A percentile compares a stretch with the other conserved stretches of the same genome.
phyloP scores from a whole-genome alignment of 2,888 invertebrate species.

The Lymantria monacha region DNA sequence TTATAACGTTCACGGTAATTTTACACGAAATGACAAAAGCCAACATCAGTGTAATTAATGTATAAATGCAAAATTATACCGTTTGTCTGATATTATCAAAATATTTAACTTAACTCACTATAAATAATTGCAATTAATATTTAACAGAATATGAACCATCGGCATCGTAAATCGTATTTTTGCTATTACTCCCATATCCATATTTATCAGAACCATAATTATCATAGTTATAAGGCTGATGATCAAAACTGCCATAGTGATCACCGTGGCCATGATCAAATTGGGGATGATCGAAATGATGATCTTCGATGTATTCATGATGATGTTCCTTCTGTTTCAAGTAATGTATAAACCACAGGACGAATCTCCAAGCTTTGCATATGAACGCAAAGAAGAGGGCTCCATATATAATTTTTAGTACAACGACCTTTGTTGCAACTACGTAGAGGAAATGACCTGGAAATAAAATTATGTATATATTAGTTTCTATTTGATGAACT shows the following conservation, averaged over 20 bases:
- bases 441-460: constrained; percentile 73
- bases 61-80: no score
- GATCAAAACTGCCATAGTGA: constrained; percentile 21
- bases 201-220: constrained; percentile 26
- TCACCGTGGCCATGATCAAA: constrained; percentile 25
- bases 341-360: constrained; percentile 67
- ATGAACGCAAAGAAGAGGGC: constrained; percentile 58
- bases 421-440: constrained; percentile 63
- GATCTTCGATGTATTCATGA: constrained; percentile 55
- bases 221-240: constrained; percentile 25
- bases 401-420: constrained; percentile 67
- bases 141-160: constrained; percentile 70
- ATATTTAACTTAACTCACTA: no score
- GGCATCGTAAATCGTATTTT: constrained; percentile 57
- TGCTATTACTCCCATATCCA: constrained; percentile 22
- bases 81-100: no score
- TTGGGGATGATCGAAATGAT: constrained; percentile 32
- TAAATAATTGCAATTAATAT: background rate
- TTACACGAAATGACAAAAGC: no score
- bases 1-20: no score
- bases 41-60: no score
- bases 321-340: constrained; percentile 58
- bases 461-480: constrained; percentile 14
- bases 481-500: background rate
- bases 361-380: constrained; percentile 65